A percentile compares a stretch with the other conserved stretches of the same genome.
phyloP scores from a whole-genome alignment of 2,113 vertebrate species.

The Synodontis membranacea region DNA sequence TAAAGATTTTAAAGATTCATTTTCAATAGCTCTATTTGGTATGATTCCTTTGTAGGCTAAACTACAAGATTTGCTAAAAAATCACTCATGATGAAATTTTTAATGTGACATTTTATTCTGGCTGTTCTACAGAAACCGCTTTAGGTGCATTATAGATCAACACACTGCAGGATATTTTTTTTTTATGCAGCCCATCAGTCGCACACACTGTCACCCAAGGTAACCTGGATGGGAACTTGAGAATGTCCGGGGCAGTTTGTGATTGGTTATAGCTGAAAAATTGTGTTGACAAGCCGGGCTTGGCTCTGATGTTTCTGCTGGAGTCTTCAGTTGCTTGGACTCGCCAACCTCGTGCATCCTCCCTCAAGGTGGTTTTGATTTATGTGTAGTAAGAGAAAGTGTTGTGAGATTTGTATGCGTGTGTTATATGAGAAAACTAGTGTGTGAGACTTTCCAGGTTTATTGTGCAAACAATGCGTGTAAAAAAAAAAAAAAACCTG shows the following conservation, averaged over 20 bases:
- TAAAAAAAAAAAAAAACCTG: not conserved
- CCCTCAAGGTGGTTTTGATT: constrained; percentile 24
- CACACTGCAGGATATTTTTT: not conserved
- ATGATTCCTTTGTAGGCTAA: not conserved
- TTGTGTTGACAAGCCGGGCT: not conserved
- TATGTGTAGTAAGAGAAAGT: not conserved
- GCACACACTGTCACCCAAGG: not conserved
- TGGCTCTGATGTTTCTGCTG: constrained; percentile 11
- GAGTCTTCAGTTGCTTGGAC: not conserved
- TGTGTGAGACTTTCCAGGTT: constrained; percentile 39
- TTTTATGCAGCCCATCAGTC: not conserved
- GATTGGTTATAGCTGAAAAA: constrained; percentile 53
- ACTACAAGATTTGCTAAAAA: not conserved
- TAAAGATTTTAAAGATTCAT: not conserved
- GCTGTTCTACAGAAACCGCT: not conserved
- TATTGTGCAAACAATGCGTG: not conserved
- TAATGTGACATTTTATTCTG: not conserved
- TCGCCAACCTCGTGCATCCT: constrained; percentile 3
- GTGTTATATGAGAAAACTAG: constrained; percentile 50
- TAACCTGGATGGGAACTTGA: constrained; percentile 5
- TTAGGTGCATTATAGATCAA: not conserved
- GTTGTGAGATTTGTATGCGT: constrained; percentile 13
- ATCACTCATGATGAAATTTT: not conserved
- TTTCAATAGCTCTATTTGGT: not conserved
- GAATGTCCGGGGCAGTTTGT: constrained; percentile 2